Base-by-base conservation (phyloP, 2,113 vertebrate genomes). In the Morone saxatilis region DNA sequence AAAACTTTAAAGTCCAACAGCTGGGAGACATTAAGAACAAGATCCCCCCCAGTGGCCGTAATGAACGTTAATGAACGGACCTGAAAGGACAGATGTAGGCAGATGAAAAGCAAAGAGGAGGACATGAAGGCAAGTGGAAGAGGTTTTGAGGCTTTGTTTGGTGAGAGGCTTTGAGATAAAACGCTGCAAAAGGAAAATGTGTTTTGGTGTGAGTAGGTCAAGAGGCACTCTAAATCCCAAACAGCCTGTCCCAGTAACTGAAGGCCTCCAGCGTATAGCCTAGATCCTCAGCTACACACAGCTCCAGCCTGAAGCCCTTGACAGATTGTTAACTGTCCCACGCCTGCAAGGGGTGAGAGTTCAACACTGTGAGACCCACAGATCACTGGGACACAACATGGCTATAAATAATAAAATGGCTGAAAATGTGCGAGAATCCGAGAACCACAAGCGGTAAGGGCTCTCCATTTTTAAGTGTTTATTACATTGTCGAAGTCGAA, bases 21-120 rank as follows among this genome's bases (percentile, higher is more conserved):
- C 88, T 93, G 90, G 84, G 67, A 91, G 54, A 85, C 36, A 75
- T 93, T 89, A 87, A 54, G 68, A 73, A 38, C 25, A 25, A 84
- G 86, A 87, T 73, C 62, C 72, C 61, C 73, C 69, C 73, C 70
- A 36, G 77, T 31, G 82, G 68, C 61, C 7, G 5, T 85, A 78
- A 81, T 86, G 82, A 76, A 69, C 62, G 22, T 40, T 88, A 86
- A 91, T 86, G 73, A 91, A 86, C 2, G 17, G 80, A 51, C 76
- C 40, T 48, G 5, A 79, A 61, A 73, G 77, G 61, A 71, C 72
- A 50, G 6, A 9, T 20, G 78, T 53, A 47, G 71, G 51, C 48
- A 43, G 67, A 78, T 80, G 71, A 81, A 89, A 84, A 16, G 62
- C 60, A 76, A 54, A 56, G 51, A 79, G 59, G 63, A 1, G 38